A percentile compares a stretch with the other conserved stretches of the same genome.
Conservation (phyloP, 2,113 vertebrate genomes). For the Rhea pennata region DNA sequence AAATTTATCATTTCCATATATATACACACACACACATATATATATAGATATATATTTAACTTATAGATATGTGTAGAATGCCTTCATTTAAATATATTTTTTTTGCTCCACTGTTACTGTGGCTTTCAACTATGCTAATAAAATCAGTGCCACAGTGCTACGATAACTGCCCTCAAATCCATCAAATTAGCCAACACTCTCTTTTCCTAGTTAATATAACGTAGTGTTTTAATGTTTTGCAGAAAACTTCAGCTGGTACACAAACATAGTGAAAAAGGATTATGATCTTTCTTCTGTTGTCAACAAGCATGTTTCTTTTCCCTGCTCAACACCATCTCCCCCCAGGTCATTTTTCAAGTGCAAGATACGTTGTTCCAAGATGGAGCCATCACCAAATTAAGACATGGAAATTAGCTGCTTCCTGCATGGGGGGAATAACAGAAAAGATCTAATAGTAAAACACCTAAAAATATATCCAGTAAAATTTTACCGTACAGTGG, state of each 20-base stretch:
- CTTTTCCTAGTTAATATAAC: not conserved
- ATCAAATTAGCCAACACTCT: not conserved
- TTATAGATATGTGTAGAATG: not conserved
- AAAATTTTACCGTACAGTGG: not conserved
- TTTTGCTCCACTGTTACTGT: not conserved
- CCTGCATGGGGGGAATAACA: not conserved
- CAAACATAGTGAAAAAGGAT: not conserved
- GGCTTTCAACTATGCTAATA: not conserved
- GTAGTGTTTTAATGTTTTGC: not conserved
- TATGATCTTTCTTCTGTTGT: not conserved
- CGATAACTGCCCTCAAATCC: not conserved
- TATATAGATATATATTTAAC: no score
- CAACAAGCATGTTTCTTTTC: not conserved
- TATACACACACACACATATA: no score
- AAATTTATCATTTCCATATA: not conserved
- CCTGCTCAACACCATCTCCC: not conserved
- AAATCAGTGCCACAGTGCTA: not conserved
- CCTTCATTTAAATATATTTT: not conserved
- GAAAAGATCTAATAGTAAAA: not conserved
- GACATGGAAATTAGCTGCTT: not conserved
- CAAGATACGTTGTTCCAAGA: not conserved
- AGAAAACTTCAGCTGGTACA: not conserved
- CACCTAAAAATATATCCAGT: not conserved
- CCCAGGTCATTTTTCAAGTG: not conserved
- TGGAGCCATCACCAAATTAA: not conserved